phyloP scores from a whole-genome alignment of 2,888 invertebrate genomes.

The Diaperis boleti region DNA sequence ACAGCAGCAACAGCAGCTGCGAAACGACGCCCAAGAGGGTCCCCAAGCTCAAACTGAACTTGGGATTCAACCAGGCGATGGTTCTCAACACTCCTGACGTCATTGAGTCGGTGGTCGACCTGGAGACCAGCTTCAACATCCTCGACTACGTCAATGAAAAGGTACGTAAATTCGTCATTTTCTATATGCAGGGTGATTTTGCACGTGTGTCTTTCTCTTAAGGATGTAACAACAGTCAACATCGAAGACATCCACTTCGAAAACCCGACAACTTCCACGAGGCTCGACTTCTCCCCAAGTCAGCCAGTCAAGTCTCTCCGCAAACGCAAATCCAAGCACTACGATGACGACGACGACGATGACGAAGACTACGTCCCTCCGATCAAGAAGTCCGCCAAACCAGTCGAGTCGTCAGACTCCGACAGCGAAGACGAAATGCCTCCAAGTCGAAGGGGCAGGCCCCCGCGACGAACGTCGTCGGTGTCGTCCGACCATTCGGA shows the following conservation, averaged over 20 bases:
- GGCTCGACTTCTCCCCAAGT: not conserved
- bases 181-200: too few species aligned
- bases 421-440: constrained; percentile 48
- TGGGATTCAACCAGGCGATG: constrained; percentile 43
- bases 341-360: constrained; percentile 57
- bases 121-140: constrained; percentile 61
- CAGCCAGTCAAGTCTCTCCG: constrained; percentile 33
- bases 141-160: constrained; percentile 60
- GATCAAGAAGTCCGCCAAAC: constrained; percentile 43
- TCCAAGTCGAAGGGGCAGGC: constrained; percentile 66
- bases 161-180: constrained; percentile 50
- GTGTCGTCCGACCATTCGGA: constrained; percentile 65
- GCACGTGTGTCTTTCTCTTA: constrained; percentile 34
- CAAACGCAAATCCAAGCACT: constrained; percentile 46
- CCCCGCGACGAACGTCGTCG: constrained; percentile 68
- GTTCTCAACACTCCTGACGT: constrained; percentile 65
- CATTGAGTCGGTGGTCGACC: constrained; percentile 62
- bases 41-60: constrained; percentile 45
- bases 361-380: constrained; percentile 62
- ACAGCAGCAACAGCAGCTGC: constrained; percentile 44
- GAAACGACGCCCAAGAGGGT: constrained; percentile 9
- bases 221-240: constrained; percentile 49
- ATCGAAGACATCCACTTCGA: constrained; percentile 40
- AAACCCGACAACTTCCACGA: constrained; percentile 28
- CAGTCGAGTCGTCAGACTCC: constrained; percentile 45